These are phyloP conservation scores for Cyrtorhinus lividipennis DNA, from an alignment of 1,140 invertebrate genomes.

Conservation along the genomic window DNA sequence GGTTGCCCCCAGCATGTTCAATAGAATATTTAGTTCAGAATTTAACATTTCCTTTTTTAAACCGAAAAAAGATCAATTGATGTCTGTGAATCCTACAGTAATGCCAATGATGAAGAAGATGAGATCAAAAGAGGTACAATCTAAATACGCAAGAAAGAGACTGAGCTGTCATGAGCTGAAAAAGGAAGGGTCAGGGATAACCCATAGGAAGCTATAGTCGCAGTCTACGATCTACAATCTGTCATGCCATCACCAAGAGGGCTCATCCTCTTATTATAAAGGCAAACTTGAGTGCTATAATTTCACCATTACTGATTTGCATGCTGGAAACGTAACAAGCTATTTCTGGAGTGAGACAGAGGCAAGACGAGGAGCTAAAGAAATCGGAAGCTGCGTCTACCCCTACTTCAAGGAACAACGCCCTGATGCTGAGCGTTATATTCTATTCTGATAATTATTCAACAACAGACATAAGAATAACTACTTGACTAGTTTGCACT, in stretches of 20 bases:
- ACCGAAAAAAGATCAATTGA: conserved; percentile 25
- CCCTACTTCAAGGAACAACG: neutral
- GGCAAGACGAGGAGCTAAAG: neutral
- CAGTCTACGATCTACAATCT: neutral
- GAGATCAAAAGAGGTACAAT: neutral
- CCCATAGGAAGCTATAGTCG: neutral
- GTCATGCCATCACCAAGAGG: neutral
- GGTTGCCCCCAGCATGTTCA: conserved; percentile 19
- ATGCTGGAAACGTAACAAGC: neutral
- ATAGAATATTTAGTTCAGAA: conserved; percentile 19
- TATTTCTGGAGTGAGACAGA: neutral
- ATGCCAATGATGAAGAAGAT: neutral
- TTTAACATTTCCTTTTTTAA: conserved; percentile 24
- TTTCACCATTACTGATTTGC: neutral
- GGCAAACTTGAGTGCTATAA: neutral
- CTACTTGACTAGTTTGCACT: conserved; percentile 27
- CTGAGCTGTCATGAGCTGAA: neutral
- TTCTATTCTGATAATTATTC: conserved; percentile 17
- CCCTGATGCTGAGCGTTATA: neutral
- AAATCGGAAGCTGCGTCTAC: neutral
- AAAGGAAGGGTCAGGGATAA: neutral
- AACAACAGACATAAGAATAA: conserved; percentile 13
- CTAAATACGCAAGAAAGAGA: neutral
- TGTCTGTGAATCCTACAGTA: conserved; percentile 20
- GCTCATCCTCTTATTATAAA: neutral